These are phyloP conservation scores for Ectobius pallidus DNA, from an alignment of 2,888 invertebrate species.

Conservation along the genomic window DNA sequence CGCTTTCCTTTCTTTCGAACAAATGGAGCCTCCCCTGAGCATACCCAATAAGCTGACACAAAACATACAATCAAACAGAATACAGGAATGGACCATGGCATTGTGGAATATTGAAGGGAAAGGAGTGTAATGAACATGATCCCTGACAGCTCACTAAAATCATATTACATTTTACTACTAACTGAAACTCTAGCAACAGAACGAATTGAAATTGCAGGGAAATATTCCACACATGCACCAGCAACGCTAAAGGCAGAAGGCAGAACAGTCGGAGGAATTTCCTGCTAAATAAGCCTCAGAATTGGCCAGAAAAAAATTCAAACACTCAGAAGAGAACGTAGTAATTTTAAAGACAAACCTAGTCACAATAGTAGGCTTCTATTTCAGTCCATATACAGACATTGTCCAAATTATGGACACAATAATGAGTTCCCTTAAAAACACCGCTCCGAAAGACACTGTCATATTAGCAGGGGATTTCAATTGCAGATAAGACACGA, in stretches of 20 bases:
- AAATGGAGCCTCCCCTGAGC: background rate
- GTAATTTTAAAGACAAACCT: no score
- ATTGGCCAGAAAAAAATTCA: background rate
- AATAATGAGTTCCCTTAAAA: background rate
- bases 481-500: background rate
- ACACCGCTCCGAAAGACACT: background rate
- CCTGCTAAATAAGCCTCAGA: background rate
- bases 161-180: background rate
- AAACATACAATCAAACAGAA: background rate
- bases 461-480: background rate
- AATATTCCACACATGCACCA: constrained; percentile 1
- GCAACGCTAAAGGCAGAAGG: background rate
- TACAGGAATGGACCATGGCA: background rate
- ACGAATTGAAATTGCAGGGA: no score
- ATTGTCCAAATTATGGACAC: background rate
- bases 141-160: background rate
- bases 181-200: no score
- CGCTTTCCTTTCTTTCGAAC: background rate
- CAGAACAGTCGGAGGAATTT: background rate
- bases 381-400: background rate
- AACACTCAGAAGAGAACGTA: no score
- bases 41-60: background rate
- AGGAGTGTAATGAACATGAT: background rate
- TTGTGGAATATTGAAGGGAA: constrained; percentile 9
- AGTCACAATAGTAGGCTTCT: background rate